Conservation (phyloP, 2,888 invertebrate genomes). For the Anoplius nigerrimus region DNA sequence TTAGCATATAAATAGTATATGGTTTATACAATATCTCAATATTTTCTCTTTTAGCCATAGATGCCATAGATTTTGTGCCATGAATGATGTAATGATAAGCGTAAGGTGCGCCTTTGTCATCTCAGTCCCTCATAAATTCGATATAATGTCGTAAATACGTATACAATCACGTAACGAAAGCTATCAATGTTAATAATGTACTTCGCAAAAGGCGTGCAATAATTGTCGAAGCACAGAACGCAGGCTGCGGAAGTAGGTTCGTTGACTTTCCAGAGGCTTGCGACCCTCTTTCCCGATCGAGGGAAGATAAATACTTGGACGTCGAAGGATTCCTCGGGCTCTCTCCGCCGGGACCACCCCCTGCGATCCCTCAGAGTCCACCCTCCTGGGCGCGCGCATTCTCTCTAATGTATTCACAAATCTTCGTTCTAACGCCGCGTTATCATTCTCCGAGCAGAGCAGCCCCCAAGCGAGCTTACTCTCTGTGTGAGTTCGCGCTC, state of each 20-base stretch:
- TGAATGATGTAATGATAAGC: no score
- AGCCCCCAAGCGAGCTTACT: conserved; percentile 49
- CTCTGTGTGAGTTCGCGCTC: conserved; percentile 37
- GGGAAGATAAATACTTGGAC: conserved; percentile 63
- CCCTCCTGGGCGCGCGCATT: conserved; percentile 44
- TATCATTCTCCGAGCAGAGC: conserved; percentile 67
- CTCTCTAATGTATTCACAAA: conserved; percentile 74
- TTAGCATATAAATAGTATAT: no score
- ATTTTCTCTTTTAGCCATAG: no score
- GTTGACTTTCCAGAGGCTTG: conserved; percentile 48
- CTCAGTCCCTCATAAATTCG: no score
- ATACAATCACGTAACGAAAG: no score
- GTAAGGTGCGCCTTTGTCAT: no score
- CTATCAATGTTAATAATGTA: no score
- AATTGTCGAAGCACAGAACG: no score
- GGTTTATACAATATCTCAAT: no score
- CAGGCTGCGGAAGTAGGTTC: conserved; percentile 29
- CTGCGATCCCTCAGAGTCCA: conserved; percentile 47
- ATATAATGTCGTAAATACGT: no score
- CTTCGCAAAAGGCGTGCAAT: no score
- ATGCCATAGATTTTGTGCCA: no score
- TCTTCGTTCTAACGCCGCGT: conserved; percentile 71
- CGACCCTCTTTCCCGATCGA: conserved; percentile 52
- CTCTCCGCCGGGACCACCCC: conserved; percentile 42
- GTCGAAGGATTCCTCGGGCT: conserved; percentile 53